Base-by-base conservation (phyloP, 2,888 invertebrate species). In the Automeris io region DNA sequence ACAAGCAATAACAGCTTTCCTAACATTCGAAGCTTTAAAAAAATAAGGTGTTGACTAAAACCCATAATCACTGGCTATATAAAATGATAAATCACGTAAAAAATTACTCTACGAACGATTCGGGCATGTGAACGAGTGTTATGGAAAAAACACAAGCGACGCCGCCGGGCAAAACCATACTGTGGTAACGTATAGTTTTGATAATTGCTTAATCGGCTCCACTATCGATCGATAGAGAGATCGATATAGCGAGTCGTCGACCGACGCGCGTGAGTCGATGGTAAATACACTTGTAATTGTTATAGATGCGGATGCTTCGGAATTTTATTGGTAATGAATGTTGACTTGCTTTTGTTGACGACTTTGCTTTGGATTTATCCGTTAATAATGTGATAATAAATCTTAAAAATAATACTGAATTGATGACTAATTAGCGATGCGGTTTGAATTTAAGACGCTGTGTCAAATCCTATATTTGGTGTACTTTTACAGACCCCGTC, bases 141-240 rank as follows among this genome's bases (percentile, higher is more conserved):
- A 12, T 26, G 2, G 25, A 11, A 12, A 26, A 26, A 21, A 36
- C 29, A 23, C 37, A 31, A 31, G 37, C 37, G 37, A 24, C 32
- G 37, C 37, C 35, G 24, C 42, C 18, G 40, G 35, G 32, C 40
- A 21, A 49, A 24, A 26, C 26, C 25, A 33, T 33, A 19, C 37
- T 35, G 44, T 44, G 43, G 63, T 60, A 73, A 72, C 69, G 70
- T 75, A 71, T 76, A 78, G 74, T 80, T 79, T 79, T 59, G 78
- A 71, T 83, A 83, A 83, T 83, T 79, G 75, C 82, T 83, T 82
- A 81, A 83, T 83, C 81, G 77, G 74, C 57, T 51, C 70, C 66
- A 76, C 71, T 61, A 70, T 64, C 64, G 67, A 72, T 74, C 74
- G 68, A 75, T 71, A 61, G 67, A 51, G 52, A 49, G 54, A 56